phyloP scores from a whole-genome alignment of 2,113 vertebrate genomes.

The Vireo altiloquus region DNA sequence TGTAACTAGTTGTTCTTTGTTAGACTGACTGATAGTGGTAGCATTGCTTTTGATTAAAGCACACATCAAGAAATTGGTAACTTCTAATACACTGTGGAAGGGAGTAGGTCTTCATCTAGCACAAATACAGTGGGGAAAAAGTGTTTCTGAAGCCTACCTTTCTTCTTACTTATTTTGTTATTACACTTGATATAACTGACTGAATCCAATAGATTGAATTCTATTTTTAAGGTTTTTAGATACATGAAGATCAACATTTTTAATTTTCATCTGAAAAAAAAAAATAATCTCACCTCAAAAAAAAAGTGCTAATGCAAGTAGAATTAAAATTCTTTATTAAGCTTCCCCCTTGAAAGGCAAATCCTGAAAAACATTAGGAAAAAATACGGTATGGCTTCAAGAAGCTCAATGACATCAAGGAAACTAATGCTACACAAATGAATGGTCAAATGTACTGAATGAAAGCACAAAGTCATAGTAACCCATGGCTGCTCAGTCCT shows the following conservation, averaged over 20 bases:
- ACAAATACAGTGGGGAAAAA: not conserved
- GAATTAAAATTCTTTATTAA: not conserved
- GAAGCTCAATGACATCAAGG: not conserved
- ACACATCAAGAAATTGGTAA: not conserved
- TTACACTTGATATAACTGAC: not conserved
- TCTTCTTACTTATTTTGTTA: not conserved
- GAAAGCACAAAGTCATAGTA: not conserved
- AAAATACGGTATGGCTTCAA: not conserved
- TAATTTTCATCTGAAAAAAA: not conserved
- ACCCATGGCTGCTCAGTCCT: not conserved
- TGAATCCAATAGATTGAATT: not conserved
- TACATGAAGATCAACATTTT: not conserved
- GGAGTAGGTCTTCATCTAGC: not conserved
- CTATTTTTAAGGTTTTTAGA: not conserved
- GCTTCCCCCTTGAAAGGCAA: not conserved
- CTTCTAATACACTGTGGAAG: not conserved
- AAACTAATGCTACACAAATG: not conserved
- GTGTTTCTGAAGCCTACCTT: not conserved
- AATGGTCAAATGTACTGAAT: not conserved
- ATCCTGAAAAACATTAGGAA: not conserved
- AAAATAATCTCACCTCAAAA: not conserved
- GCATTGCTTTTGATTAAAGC: not conserved
- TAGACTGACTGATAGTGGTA: not conserved
- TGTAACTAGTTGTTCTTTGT: not conserved
- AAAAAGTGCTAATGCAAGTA: not conserved